Base-by-base conservation (phyloP, 2,888 invertebrate genomes). In the Clunio marinus region DNA sequence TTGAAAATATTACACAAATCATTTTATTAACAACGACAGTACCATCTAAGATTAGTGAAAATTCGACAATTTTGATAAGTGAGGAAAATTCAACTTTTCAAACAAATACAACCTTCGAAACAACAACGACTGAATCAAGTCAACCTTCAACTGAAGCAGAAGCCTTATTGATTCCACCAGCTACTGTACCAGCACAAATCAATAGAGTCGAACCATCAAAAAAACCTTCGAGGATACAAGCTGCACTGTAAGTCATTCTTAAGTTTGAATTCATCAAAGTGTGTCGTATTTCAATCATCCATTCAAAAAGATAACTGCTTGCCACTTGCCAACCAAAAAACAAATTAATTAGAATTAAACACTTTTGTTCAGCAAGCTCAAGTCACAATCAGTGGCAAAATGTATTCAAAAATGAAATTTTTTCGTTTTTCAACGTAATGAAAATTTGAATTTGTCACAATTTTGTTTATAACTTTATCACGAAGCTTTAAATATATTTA, bases 111-210 rank as follows among this genome's bases (percentile, higher is more conserved):
- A 28, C 35, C 8, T 4, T 17, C 22, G 60, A 22, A 35, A 15
- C 45, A 15, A 45, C 63, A 22, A n/a, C 17, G n/a, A 20, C 1
- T 3, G 10, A 17, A 10, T 45, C 1, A 15, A 41, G 8, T 25
- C 63, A 3, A 55, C 66, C 46, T 32, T 15, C 28, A 3, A 1
- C 45, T 13, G 46, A 65, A 20, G 7, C 4, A 15, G 5, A 28
- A 2, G 7, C 22, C 1, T n/a, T 60, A 3, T 28, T 60, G 17
- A 68, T 68, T 13, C 68, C 68, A 17, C 57, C 58, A 17, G 68
- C 68, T 8, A 58, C 37, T n/a, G 58, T 68, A 27, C 58, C 37
- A 41, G 57, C 68, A 2, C 68, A 68, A 58, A 68, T 68, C 8
- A n/a, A 17, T 2, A 57, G 58, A 27, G 15, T 37, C 1, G 20